Base-by-base conservation (phyloP, 2,888 invertebrate species). In the Chironomus riparius region DNA sequence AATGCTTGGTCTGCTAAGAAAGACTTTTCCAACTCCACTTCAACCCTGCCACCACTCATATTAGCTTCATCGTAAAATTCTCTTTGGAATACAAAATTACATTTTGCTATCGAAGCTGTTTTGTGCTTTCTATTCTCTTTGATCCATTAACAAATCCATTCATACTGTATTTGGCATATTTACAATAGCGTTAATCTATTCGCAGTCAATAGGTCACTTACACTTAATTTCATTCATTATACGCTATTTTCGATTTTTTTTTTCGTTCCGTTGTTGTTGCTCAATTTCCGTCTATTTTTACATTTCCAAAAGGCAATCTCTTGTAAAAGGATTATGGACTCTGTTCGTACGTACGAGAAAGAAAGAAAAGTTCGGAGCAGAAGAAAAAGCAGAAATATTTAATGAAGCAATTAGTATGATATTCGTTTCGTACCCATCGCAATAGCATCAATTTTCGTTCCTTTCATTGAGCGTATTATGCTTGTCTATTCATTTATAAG, bases 351-450 rank as follows among this genome's bases (percentile, higher is more conserved):
- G 38, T 38, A 50, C 0, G 50, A 50, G 15, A 50, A 15, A n/a
- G 15, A 50, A 15, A 50, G 6, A 56, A 28, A 15, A 56, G 56
- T 56, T 38, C 10, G 38, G 3, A 38, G 10, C 7, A 38, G 38
- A 38, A 38, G 15, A 56, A 18, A 56, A 56, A 56, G 56, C n/a
- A 56, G 56, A 56, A 56, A 56, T 56, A 47, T 70, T 47, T 70
- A 70, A 70, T 70, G 70, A 48, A 70, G 70, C 48, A 47, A 70
- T 70, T 70, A 70, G 70, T 48, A 70, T 70, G 70, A 47, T 70
- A n/a, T 21, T 47, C 28, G 15, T 38, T 38, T 38, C 38, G 38
- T 38, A 38, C 38, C 38, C 38, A 38, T 38, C 38, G 38, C 38
- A 38, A 38, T 38, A 38, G 38, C 38, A 38, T 38, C 38, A 38